Percentiles rank a stretch among this genome's conserved stretches.
These are phyloP conservation scores for cattle (Bos taurus) DNA, from an alignment of 2,113 vertebrate genomes.

Conservation along the genomic window ARS-UCD2.0 NC_037350.1:8050001-8050500, in stretches of 20 bases:
- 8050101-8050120: not conserved
- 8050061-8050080: not conserved
- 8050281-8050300: no score
- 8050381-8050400: no score
- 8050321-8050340: no score
- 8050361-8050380: no score
- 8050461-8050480: no score
- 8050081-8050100: not conserved
- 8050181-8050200: constrained; percentile 63
- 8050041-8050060: not conserved
- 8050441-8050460: no score
- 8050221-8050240: constrained; percentile 48
- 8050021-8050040: rapidly evolving
- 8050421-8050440: no score
- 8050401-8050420: no score
- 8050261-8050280: not conserved
- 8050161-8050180: constrained; percentile 50
- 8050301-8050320: no score
- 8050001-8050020: not conserved
- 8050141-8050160: not conserved
- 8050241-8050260: constrained; percentile 41
- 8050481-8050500: no score
- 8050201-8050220: constrained; percentile 63
- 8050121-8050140: not conserved
- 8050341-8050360: no score